Base-by-base conservation (phyloP, 2,113 vertebrate genomes). In the Apaloderma vittatum region DNA sequence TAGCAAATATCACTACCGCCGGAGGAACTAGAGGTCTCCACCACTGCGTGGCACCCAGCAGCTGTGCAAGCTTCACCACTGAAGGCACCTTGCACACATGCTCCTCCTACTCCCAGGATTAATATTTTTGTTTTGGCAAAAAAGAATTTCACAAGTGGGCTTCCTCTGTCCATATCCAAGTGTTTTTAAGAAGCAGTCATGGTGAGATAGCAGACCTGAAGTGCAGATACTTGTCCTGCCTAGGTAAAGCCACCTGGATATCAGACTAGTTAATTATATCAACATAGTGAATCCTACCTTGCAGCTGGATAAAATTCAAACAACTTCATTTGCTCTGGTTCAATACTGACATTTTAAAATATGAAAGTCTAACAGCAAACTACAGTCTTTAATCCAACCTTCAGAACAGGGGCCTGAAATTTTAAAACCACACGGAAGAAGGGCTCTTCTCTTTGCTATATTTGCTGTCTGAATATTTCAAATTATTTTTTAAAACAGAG, bases 401-500 rank as follows among this genome's bases (percentile, higher is more conserved):
- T 96, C 83, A 89, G 78, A 87, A 96, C 59, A 32, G 24, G 62
- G 74, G 30, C 59, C 78, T 88, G 80, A 95, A 89, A 79, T 73
- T 70, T 73, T 84, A 71, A 91, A 91, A 82, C 24, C 27, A 54
- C 43, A 32, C 7, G 45, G 23, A 73, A 52, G 4, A 75, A 36
- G 17, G 30, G 82, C 59, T 96, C 89, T 97, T 87, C 88, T 93
- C 67, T 85, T 87, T 59, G 77, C 86, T 93, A 3, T 91, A 84
- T 97, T 97, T 97, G 55, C 89, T 94, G 86, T 91, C 80, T 86
- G 86, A 91, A 93, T 75, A 96, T 87, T 83, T 86, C 68, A 97
- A 97, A 93, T 57, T 0, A 97, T 97, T 97, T 40, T 97, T 94
- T 79, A 97, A 92, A 97, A 91, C 72, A 84, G 86, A 97, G 92